Evolutionary conservation across 2,113 vertebrate species (phyloP).

Genomic region (Oncorhynchus kisutch): DNA sequence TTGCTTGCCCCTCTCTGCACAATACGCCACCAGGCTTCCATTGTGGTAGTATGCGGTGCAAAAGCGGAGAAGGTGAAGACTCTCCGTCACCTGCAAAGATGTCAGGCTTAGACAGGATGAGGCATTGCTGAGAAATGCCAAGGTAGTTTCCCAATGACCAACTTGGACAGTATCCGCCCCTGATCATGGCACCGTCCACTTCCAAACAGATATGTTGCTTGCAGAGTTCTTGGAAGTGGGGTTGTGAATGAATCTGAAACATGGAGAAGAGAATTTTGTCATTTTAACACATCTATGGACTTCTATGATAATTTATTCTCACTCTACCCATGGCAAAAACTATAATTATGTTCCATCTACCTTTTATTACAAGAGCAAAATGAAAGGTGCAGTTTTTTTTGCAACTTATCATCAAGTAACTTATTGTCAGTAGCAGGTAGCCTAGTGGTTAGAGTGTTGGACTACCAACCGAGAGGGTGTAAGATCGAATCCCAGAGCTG

Average conservation of each 20-base stretch:
- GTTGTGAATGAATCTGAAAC: conserved; percentile 88
- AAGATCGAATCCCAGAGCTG: no score
- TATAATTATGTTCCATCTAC: no score
- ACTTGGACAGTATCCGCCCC: conserved; percentile 87
- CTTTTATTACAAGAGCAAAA: neutral
- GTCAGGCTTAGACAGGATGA: conserved; percentile 89
- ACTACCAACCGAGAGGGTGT: no score
- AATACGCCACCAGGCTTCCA: conserved; percentile 80
- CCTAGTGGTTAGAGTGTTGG: no score
- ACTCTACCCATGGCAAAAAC: no score
- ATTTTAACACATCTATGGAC: neutral
- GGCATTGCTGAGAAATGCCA: conserved; percentile 86
- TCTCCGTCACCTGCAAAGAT: conserved; percentile 83
- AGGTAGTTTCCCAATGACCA: conserved; percentile 98
- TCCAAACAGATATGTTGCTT: conserved; percentile 71
- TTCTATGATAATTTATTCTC: neutral
- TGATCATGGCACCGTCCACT: conserved; percentile 53
- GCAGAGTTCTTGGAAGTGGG: conserved; percentile 86
- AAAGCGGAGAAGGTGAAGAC: conserved; percentile 83
- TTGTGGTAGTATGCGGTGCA: conserved; percentile 90
- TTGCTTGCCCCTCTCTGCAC: conserved; percentile 75
- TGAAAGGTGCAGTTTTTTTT: neutral
- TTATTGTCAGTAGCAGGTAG: neutral
- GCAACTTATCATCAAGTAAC: neutral
- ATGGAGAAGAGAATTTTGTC: conserved; percentile 9